phyloP scores from a whole-genome alignment of 1,140 invertebrate genomes.

The Heliothis virescens region DNA sequence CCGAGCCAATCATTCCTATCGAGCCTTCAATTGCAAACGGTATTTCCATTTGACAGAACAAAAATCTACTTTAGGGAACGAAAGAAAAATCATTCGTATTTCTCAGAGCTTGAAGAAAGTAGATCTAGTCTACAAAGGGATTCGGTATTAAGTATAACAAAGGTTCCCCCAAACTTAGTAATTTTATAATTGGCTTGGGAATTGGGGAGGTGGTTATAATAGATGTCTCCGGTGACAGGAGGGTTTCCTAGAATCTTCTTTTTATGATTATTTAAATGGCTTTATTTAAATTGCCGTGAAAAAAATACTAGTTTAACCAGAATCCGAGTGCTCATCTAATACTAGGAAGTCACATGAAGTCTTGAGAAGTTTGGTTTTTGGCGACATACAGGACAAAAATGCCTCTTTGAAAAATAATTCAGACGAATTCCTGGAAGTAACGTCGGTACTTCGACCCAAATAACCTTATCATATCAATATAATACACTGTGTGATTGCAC shows the following conservation, averaged over 20 bases:
- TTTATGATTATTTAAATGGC: neutral
- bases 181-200: slow-evolving; percentile 1
- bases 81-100: slow-evolving; percentile 6
- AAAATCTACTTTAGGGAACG: slow-evolving; percentile 8
- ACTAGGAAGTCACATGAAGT: neutral
- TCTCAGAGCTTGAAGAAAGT: neutral
- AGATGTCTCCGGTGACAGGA: neutral
- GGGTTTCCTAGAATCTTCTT: neutral
- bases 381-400: no score
- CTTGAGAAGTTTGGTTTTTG: neutral
- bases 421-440: neutral
- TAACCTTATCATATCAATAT: slow-evolving; percentile 27
- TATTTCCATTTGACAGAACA: slow-evolving; percentile 12
- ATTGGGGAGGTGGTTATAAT: neutral
- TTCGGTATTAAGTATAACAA: neutral
- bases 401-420: neutral
- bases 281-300: neutral
- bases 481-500: slow-evolving; percentile 12
- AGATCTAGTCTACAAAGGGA: neutral
- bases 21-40: slow-evolving; percentile 13
- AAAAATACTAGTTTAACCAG: neutral
- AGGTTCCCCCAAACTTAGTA: neutral
- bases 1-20: slow-evolving; percentile 25
- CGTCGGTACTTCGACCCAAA: neutral
- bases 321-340: no score